phyloP scores from a whole-genome alignment of 2,113 vertebrate species.

The Apistogramma diplotaenia region DNA sequence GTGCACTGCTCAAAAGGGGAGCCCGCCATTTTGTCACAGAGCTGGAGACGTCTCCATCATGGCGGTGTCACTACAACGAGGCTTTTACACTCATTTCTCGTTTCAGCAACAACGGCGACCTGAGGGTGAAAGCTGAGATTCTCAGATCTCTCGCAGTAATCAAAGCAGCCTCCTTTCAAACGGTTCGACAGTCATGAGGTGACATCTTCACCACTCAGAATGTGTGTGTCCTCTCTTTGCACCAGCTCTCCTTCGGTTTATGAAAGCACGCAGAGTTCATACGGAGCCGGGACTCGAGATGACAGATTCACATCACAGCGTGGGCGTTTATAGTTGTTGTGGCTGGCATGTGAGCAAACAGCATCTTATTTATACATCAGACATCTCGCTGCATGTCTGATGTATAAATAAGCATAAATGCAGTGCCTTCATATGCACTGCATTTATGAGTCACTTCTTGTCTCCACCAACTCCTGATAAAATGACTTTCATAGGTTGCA shows the following conservation, averaged over 20 bases:
- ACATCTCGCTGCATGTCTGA: not conserved
- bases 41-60: slow-evolving; percentile 5
- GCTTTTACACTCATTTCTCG: not conserved
- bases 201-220: not conserved
- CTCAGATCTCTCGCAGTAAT: not conserved
- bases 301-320: not conserved
- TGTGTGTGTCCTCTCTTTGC: not conserved
- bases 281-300: not conserved
- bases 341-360: not conserved
- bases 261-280: not conserved
- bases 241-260: not conserved
- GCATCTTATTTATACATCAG: not conserved
- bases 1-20: not conserved
- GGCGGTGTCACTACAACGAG: not conserved
- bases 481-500: not conserved
- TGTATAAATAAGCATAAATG: too few species aligned
- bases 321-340: not conserved
- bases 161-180: not conserved
- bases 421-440: too few species aligned
- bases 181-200: not conserved
- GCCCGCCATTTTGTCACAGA: slow-evolving; percentile 42
- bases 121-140: not conserved
- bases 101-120: not conserved
- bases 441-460: not conserved
- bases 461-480: not conserved